These are phyloP conservation scores for Drosophila nigricruria DNA, from an alignment of 2,888 invertebrate genomes.

Conservation along the genomic window DNA sequence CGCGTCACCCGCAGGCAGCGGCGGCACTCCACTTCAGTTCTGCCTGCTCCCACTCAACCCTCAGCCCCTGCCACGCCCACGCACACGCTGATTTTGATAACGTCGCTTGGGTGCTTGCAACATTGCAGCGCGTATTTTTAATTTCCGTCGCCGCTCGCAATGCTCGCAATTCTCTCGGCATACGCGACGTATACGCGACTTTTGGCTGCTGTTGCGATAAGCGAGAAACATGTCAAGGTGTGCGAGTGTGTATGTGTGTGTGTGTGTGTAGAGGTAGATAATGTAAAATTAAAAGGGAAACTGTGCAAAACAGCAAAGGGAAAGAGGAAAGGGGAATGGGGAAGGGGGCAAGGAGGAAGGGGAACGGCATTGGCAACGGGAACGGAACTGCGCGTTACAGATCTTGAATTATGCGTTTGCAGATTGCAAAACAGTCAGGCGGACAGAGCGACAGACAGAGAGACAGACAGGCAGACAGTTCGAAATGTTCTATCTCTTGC, in stretches of 20 bases:
- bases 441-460: conserved; percentile 17
- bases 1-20: conserved; percentile 53
- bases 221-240: conserved; percentile 77
- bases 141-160: conserved; percentile 71
- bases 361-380: conserved; percentile 34
- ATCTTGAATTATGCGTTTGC: conserved; percentile 78
- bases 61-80: conserved; percentile 37
- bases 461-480: conserved; percentile 25
- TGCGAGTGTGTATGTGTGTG: conserved; percentile 25
- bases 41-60: background rate
- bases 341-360: too few relatives aligned
- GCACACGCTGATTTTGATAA: conserved; percentile 75
- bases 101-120: conserved; percentile 77
- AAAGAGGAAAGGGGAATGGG: conserved; percentile 13
- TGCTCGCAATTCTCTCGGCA: conserved; percentile 53
- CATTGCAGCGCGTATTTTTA: conserved; percentile 80
- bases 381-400: conserved; percentile 74
- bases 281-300: conserved; percentile 79
- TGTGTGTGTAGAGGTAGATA: conserved; percentile 63
- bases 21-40: conserved; percentile 3
- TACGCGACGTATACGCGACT: conserved; percentile 62
- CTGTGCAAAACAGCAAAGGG: conserved; percentile 67
- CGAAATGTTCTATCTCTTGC: conserved; percentile 50
- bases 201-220: conserved; percentile 70
- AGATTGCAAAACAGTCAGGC: conserved; percentile 58